Conservation (phyloP, 1,140 invertebrate species). For the Spodoptera frugiperda region DNA sequence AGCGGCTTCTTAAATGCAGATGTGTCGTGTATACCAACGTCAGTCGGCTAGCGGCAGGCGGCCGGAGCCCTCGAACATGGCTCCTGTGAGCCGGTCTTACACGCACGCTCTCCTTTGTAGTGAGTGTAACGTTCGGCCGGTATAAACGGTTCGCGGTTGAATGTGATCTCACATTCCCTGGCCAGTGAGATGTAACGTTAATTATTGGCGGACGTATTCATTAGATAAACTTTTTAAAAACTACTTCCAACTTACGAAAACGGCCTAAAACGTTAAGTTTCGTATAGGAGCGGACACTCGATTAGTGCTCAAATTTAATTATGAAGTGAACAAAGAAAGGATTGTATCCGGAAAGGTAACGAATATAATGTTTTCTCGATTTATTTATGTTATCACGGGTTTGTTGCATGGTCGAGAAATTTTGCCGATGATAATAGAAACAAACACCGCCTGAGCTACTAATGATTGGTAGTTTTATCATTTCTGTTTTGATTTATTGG, state of each 20-base stretch:
- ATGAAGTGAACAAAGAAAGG: constrained; percentile 82
- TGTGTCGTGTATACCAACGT: constrained; percentile 83
- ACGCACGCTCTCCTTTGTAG: constrained; percentile 72
- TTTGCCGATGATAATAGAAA: constrained; percentile 43
- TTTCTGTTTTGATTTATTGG: constrained; percentile 31
- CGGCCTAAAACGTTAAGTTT: constrained; percentile 53
- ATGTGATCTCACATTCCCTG: constrained; percentile 57
- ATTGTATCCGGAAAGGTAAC: constrained; percentile 75
- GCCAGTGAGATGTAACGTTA: constrained; percentile 55
- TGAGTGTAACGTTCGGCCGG: constrained; percentile 65
- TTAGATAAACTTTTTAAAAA: constrained; percentile 56
- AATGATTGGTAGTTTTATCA: constrained; percentile 32
- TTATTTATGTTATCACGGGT: neutral
- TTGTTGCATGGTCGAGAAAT: constrained; percentile 9
- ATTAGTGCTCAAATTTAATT: constrained; percentile 73
- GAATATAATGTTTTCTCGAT: constrained; percentile 34
- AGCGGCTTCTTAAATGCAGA: constrained; percentile 86
- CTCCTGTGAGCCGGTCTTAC: constrained; percentile 53
- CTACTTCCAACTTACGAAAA: constrained; percentile 51
- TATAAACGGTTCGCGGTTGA: constrained; percentile 56
- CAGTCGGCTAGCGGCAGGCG: constrained; percentile 78
- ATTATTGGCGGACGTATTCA: constrained; percentile 54
- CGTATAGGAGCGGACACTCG: constrained; percentile 64
- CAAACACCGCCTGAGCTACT: constrained; percentile 24
- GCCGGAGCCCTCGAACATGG: constrained; percentile 69